Evolutionary conservation across 1,140 invertebrate genomes (phyloP).

Genomic region (Drosophila bocqueti): DNA sequence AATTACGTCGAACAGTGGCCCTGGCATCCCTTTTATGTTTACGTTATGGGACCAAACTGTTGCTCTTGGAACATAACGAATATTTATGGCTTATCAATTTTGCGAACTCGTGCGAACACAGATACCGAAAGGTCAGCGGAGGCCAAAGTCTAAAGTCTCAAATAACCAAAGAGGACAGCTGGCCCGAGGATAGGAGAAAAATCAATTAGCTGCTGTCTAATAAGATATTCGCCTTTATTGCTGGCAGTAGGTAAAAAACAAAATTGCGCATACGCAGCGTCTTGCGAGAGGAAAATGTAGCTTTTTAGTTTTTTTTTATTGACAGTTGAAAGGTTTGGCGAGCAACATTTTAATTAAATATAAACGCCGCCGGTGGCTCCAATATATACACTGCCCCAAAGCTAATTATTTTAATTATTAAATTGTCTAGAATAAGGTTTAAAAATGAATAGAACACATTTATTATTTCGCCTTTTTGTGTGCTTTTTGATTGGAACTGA

Average conservation of each 20-base stretch:
- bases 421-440: neutral
- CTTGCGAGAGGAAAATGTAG: slow-evolving; percentile 5
- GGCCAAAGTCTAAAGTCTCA: slow-evolving; percentile 23
- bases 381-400: neutral
- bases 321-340: slow-evolving; percentile 48
- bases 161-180: neutral
- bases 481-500: neutral
- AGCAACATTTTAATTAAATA: slow-evolving; percentile 78
- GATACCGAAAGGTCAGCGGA: slow-evolving; percentile 33
- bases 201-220: slow-evolving; percentile 70
- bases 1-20: slow-evolving; percentile 24
- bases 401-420: neutral
- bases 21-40: slow-evolving; percentile 62
- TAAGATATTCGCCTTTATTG: slow-evolving; percentile 48
- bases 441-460: neutral
- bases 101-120: slow-evolving; percentile 47
- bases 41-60: slow-evolving; percentile 52
- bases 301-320: slow-evolving; percentile 37
- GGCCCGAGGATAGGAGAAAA: slow-evolving; percentile 30
- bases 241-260: slow-evolving; percentile 42
- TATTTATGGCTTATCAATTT: slow-evolving; percentile 79
- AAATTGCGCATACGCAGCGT: slow-evolving; percentile 66
- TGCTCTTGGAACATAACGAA: slow-evolving; percentile 58
- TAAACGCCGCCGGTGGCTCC: slow-evolving; percentile 5
- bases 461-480: slow-evolving; percentile 12